phyloP scores from a whole-genome alignment of 2,113 vertebrate species.

The Muntiacus muntjak region DNA sequence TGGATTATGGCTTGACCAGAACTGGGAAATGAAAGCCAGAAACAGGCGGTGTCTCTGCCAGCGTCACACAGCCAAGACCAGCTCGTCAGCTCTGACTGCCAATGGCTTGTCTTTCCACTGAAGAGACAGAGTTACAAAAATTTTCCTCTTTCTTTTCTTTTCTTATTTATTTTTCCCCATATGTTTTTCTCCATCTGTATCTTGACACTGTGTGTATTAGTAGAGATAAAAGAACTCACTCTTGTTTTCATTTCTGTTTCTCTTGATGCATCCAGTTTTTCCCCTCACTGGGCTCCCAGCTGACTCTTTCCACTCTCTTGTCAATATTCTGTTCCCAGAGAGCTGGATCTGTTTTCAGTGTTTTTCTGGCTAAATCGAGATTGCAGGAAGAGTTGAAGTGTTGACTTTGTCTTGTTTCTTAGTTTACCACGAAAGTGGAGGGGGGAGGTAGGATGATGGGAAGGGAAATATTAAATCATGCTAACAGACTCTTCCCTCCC shows the following conservation, averaged over 20 bases:
- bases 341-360: not conserved
- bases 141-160: not conserved
- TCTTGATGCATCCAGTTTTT: not conserved
- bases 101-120: not conserved
- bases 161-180: not conserved
- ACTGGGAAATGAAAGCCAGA: not conserved
- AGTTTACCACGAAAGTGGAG: not conserved
- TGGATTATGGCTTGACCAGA: not conserved
- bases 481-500: not conserved
- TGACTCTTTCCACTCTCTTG: not conserved
- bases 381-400: not conserved
- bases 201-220: not conserved
- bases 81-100: not conserved
- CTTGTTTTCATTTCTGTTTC: constrained; percentile 28
- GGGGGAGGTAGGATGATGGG: not conserved
- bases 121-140: not conserved
- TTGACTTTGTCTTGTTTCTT: not conserved
- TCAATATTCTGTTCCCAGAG: not conserved
- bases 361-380: not conserved
- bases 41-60: not conserved
- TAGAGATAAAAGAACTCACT: not conserved
- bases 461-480: not conserved
- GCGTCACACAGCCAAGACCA: not conserved
- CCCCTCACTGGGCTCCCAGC: not conserved
- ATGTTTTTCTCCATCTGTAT: not conserved